Base-by-base conservation (phyloP, 2,888 invertebrate genomes). In the Eudemis profundana region DNA sequence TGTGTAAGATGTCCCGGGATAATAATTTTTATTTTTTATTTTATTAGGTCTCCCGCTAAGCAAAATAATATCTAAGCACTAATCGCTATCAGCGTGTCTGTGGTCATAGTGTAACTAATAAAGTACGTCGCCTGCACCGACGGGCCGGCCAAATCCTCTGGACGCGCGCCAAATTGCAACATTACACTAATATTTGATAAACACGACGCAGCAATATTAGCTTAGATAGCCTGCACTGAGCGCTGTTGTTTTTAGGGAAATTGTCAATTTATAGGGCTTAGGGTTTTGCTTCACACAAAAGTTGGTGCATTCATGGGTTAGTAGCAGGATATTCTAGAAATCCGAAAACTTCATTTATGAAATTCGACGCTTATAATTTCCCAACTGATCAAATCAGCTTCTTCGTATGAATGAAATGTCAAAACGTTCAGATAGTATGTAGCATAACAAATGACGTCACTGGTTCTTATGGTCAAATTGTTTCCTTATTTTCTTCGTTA, bases 151-250 rank as follows among this genome's bases (percentile, higher is more conserved):
- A 80, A 80, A 78, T 75, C 72, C 69, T 70, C 74, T 85, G 85
- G 82, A 74, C 67, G 60, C 50, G 49, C 44, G 82, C 85, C 85
- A 85, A 84, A 84, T 82, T 77, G 79, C 74, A 70, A 69, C 76
- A 83, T 84, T 81, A 81, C 67, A 75, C 76, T 83, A 82, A 83
- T 83, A 83, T 83, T 83, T 79, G 81, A 84, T 79, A 78, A 77
- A 74, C 71, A 74, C 71, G 70, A 56, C 49, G 53, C 50, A 59
- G 21, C 27, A 49, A 62, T 61, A 56, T 61, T 62, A 66, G 61
- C 27, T 50, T 36, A 36, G 56, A 54, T 66, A 27, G 38, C n/a
- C 51, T n/a, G n/a, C n/a, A 23, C 10, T 23, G 4, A 8, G 27
- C 36, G 27, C 36, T 40, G 53, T 4, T 8, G 8, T 47, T 54